These are phyloP conservation scores for Actias luna DNA, from an alignment of 2,888 invertebrate genomes.

Conservation along the genomic window DNA sequence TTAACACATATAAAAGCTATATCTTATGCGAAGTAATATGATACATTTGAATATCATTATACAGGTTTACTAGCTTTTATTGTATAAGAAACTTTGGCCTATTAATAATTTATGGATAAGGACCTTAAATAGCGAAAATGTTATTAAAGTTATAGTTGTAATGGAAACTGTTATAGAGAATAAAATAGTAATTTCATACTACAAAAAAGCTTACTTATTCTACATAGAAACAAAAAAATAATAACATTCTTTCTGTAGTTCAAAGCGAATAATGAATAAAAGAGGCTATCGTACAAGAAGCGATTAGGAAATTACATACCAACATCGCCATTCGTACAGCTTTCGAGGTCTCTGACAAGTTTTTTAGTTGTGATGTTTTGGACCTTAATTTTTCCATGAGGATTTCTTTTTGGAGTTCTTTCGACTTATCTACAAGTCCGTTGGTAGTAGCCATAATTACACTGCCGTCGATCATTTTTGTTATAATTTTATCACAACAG, in stretches of 20 bases:
- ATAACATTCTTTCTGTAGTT: not conserved
- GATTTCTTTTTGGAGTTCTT: constrained; percentile 87
- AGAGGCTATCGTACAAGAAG: not conserved
- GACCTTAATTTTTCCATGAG: constrained; percentile 95
- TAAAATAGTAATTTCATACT: not conserved
- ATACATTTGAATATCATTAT: not conserved
- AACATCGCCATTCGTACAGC: constrained; percentile 92
- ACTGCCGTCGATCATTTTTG: constrained; percentile 64
- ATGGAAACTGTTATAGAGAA: too few species aligned
- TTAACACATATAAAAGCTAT: too few species aligned
- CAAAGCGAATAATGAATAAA: not conserved
- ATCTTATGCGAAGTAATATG: too few species aligned
- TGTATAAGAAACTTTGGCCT: not conserved
- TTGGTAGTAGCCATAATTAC: constrained; percentile 57
- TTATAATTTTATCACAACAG: constrained; percentile 28
- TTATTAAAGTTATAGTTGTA: not conserved
- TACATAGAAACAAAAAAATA: not conserved
- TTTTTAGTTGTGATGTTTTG: constrained; percentile 90
- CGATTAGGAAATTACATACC: constrained; percentile 71
- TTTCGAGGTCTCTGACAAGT: constrained; percentile 93
- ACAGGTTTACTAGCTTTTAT: not conserved
- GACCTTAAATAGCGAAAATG: not conserved
- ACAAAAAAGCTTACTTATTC: not conserved
- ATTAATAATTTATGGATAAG: not conserved
- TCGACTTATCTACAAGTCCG: constrained; percentile 69